Percentiles rank a stretch among this genome's conserved stretches.
Conservation (phyloP, 2,113 vertebrate genomes). For the Cyanistes caeruleus region DNA sequence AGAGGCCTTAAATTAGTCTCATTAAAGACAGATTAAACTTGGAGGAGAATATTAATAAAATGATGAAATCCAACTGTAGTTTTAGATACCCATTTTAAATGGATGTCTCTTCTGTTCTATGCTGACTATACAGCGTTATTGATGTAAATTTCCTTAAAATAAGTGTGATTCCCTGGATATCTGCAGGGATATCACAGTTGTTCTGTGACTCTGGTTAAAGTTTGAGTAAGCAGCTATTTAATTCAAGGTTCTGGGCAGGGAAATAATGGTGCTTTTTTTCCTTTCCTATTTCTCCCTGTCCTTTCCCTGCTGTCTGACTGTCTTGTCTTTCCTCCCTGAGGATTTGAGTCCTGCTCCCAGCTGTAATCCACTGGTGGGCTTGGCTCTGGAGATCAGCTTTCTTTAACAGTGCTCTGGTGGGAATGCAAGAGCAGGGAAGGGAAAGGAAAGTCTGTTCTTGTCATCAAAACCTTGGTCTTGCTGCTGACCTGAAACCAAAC, state of each 20-base stretch:
- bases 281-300: neutral
- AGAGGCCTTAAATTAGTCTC: neutral
- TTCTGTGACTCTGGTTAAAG: neutral
- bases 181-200: neutral
- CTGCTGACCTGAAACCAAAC: neutral
- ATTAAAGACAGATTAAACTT: conserved; percentile 16
- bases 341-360: neutral
- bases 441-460: neutral
- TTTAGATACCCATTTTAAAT: neutral
- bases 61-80: neutral
- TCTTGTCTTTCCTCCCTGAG: neutral
- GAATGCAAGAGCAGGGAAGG: neutral
- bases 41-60: neutral
- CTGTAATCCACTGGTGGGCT: neutral
- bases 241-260: neutral
- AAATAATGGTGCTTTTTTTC: neutral
- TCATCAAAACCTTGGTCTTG: neutral
- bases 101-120: neutral
- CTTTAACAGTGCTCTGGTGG: neutral
- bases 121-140: neutral
- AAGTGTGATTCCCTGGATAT: neutral
- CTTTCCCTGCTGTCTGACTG: neutral
- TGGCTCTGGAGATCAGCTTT: neutral
- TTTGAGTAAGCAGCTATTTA: neutral
- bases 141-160: neutral